Percentiles rank a stretch among this genome's conserved stretches.
Evolutionary conservation across 2,888 invertebrate species (phyloP).

Genomic region (Thera obeliscata): DNA sequence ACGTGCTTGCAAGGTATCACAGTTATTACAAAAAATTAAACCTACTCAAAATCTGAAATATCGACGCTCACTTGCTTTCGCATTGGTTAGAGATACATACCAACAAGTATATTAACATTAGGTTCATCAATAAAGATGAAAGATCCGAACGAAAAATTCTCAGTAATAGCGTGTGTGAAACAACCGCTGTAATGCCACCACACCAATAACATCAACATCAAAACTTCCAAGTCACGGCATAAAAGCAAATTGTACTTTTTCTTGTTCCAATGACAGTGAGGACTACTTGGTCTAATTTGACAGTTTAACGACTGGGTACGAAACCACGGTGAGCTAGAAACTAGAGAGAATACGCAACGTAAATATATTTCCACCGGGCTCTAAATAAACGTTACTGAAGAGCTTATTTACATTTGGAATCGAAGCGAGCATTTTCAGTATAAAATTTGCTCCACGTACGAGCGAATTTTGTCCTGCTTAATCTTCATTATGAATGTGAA

Average conservation of each 20-base stretch:
- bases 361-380: conserved; percentile 50
- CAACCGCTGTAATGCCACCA: conserved; percentile 27
- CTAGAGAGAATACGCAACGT: conserved; percentile 48
- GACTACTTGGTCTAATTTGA: conserved; percentile 70
- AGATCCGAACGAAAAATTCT: neutral
- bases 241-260: conserved; percentile 66
- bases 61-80: too few relatives aligned
- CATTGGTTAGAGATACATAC: too few relatives aligned
- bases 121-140: neutral
- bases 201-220: conserved; percentile 56
- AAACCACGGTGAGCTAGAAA: conserved; percentile 56
- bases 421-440: conserved; percentile 46
- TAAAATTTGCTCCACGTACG: conserved; percentile 46
- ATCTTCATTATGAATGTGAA: conserved; percentile 76
- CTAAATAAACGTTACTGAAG: conserved; percentile 50
- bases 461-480: conserved; percentile 55
- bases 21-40: too few relatives aligned
- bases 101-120: too few relatives aligned
- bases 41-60: too few relatives aligned
- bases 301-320: conserved; percentile 62
- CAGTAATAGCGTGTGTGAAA: conserved; percentile 17
- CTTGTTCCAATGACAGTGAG: conserved; percentile 62
- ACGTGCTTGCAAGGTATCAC: neutral
- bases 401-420: conserved; percentile 49
- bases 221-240: conserved; percentile 70